phyloP scores from a whole-genome alignment of 2,888 invertebrate genomes.

The Macropis europaea region DNA sequence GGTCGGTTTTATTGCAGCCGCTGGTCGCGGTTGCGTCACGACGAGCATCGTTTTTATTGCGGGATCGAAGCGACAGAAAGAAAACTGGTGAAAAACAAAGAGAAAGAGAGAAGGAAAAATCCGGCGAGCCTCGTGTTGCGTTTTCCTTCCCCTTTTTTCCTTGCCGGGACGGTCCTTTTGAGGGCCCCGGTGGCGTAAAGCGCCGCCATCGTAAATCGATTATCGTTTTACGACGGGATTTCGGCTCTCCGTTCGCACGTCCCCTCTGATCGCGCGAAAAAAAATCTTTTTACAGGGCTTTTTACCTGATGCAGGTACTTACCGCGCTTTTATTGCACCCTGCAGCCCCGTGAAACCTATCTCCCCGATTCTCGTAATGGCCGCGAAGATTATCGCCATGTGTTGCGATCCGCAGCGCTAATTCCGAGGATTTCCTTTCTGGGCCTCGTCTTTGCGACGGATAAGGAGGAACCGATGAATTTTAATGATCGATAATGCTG shows the following conservation, averaged over 20 bases:
- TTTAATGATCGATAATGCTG: too few species aligned
- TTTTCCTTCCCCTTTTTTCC: slow-evolving; percentile 18
- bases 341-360: neutral
- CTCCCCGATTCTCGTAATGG: slow-evolving; percentile 5
- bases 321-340: slow-evolving; percentile 25
- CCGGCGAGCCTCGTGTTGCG: neutral
- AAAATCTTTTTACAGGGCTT: slow-evolving; percentile 4
- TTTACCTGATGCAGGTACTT: slow-evolving; percentile 37
- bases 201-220: slow-evolving; percentile 73
- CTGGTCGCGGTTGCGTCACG: slow-evolving; percentile 10
- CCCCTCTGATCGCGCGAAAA: neutral
- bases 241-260: slow-evolving; percentile 40
- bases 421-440: too few species aligned
- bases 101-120: too few species aligned
- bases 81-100: too few species aligned
- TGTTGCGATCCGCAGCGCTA: neutral
- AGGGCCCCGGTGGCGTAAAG: slow-evolving; percentile 35
- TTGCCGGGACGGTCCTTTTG: neutral
- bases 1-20: neutral
- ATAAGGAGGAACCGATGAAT: too few species aligned
- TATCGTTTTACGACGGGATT: slow-evolving; percentile 70
- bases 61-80: too few species aligned
- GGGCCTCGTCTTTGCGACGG: too few species aligned
- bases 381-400: slow-evolving; percentile 14
- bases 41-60: slow-evolving; percentile 34